Conservation (phyloP, 1,140 invertebrate genomes). For the Whitmania pigra region DNA sequence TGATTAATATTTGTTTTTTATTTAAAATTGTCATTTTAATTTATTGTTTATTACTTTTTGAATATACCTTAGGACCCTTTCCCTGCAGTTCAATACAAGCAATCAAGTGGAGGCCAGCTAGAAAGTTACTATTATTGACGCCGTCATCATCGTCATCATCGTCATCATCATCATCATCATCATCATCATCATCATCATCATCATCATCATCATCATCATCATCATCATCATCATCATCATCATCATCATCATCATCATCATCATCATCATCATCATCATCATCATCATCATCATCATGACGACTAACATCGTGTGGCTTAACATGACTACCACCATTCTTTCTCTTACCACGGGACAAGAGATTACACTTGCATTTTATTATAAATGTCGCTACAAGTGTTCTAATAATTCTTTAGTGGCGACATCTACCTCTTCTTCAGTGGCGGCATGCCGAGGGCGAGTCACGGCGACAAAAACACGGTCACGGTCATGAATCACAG, state of each 20-base stretch:
- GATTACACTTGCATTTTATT: not conserved
- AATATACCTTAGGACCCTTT: too few species aligned
- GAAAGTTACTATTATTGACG: not conserved
- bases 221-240: not conserved
- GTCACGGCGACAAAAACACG: slow-evolving; percentile 79
- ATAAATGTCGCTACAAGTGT: too few species aligned
- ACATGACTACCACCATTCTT: not conserved
- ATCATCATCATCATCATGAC: not conserved
- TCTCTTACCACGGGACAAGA: not conserved
- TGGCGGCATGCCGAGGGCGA: slow-evolving; percentile 84
- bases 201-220: not conserved
- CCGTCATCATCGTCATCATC: not conserved
- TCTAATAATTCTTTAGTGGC: not conserved
- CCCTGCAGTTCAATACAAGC: too few species aligned
- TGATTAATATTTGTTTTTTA: too few species aligned
- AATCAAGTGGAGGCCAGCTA: not conserved
- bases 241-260: not conserved
- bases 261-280: not conserved
- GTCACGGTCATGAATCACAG: slow-evolving; percentile 37
- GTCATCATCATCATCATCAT: not conserved
- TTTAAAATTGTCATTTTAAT: too few species aligned
- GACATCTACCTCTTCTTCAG: slow-evolving; percentile 54
- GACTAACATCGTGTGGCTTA: not conserved
- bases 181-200: not conserved
- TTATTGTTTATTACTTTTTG: too few species aligned